phyloP scores from a whole-genome alignment of 2,797 vertebrate species.

The Crypturellus tataupa region DNA sequence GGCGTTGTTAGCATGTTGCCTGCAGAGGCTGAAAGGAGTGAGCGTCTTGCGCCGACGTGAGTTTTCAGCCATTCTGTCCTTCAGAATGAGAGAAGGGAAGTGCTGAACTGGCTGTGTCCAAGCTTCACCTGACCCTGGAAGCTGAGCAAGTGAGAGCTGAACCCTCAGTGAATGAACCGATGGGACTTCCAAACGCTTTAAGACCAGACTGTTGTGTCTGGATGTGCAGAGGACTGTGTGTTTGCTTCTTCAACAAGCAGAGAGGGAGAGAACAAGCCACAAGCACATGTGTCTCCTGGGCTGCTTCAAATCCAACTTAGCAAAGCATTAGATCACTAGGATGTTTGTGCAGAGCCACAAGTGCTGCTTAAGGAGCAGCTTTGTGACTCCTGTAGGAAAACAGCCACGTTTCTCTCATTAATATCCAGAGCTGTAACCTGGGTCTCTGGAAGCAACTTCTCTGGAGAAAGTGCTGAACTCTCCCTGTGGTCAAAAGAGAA shows the following conservation, averaged over 20 bases:
- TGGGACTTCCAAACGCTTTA: neutral
- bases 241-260: neutral
- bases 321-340: neutral
- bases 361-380: neutral
- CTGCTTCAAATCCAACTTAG: neutral
- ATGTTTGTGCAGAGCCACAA: neutral
- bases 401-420: neutral
- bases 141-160: neutral
- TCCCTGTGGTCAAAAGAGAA: neutral
- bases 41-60: neutral
- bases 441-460: neutral
- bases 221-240: fast-evolving
- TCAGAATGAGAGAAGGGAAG: neutral
- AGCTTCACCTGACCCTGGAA: neutral
- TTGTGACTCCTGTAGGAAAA: neutral
- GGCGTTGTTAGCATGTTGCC: neutral
- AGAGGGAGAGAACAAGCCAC: neutral
- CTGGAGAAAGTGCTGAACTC: neutral
- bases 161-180: neutral
- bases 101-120: neutral
- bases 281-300: neutral
- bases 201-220: neutral
- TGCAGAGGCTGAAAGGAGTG: fast-evolving
- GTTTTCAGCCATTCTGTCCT: neutral
- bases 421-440: neutral